These are phyloP conservation scores for Ectobius pallidus DNA, from an alignment of 2,888 invertebrate genomes.

Conservation along the genomic window DNA sequence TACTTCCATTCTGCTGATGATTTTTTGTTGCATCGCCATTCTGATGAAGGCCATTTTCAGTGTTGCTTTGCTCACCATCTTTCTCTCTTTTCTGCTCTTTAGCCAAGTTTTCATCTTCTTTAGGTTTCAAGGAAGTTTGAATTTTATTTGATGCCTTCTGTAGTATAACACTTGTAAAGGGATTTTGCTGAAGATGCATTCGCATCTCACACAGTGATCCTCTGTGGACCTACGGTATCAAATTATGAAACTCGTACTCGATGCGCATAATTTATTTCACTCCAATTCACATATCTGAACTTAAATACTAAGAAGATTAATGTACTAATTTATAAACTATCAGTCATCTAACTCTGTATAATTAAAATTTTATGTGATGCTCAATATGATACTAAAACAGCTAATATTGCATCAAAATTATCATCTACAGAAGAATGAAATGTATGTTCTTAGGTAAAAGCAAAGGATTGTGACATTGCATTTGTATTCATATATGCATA, in stretches of 20 bases:
- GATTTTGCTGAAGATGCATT: constrained; percentile 36
- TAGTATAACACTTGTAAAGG: constrained; percentile 39
- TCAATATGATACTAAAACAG: too few species aligned
- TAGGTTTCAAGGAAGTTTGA: constrained; percentile 41
- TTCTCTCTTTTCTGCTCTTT: constrained; percentile 43
- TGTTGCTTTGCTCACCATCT: constrained; percentile 36
- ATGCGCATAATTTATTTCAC: not conserved
- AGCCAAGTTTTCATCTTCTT: constrained; percentile 44
- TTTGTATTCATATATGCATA: too few species aligned
- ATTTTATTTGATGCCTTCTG: constrained; percentile 29
- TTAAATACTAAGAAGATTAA: too few species aligned
- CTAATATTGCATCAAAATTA: too few species aligned
- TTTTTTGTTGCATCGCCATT: constrained; percentile 28
- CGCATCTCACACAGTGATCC: constrained; percentile 46
- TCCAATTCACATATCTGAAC: too few species aligned
- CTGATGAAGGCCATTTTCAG: constrained; percentile 40
- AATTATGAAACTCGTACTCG: not conserved
- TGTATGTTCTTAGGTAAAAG: too few species aligned
- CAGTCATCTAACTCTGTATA: too few species aligned
- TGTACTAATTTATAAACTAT: too few species aligned
- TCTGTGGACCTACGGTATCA: constrained; percentile 60
- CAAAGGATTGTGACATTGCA: too few species aligned
- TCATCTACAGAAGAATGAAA: too few species aligned
- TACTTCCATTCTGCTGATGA: constrained; percentile 40
- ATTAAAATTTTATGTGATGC: too few species aligned